Percentiles rank a stretch among this genome's conserved stretches.
Conservation (phyloP, 2,888 invertebrate species). For the Hymenopus coronatus region DNA sequence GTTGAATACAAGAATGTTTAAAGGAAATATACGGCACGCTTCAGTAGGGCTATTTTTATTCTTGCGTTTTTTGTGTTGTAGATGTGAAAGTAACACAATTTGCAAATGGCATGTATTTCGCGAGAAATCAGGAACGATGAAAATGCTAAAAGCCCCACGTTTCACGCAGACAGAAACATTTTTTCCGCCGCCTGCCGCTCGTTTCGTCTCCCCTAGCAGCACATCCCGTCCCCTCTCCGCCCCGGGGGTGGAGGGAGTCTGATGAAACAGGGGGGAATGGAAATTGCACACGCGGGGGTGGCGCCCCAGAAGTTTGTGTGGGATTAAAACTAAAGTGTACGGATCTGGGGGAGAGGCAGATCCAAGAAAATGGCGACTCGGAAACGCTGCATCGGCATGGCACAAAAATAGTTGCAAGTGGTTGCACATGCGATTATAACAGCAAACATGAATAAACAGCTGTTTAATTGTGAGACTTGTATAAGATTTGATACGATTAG, state of each 20-base stretch:
- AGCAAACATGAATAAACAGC: background rate
- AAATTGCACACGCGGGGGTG: conserved; percentile 11
- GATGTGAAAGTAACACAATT: background rate
- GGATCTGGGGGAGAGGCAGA: background rate
- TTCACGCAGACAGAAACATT: background rate
- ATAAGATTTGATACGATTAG: too few relatives aligned
- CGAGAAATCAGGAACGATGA: background rate
- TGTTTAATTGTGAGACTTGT: background rate
- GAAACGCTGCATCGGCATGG: background rate
- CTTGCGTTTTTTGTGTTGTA: background rate
- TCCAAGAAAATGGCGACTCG: conserved; percentile 19
- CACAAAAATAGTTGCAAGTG: background rate
- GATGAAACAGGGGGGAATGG: conserved; percentile 11
- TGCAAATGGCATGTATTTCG: background rate
- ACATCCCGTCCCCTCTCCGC: background rate
- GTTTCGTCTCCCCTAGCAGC: background rate
- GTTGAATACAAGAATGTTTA: too few relatives aligned
- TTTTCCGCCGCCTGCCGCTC: background rate
- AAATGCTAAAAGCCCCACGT: background rate
- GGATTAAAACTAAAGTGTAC: conserved; percentile 17
- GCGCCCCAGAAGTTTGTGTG: conserved; percentile 4
- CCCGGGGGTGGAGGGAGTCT: background rate
- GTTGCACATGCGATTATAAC: background rate
- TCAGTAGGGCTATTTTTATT: background rate
- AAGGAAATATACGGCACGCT: background rate